Base-by-base conservation (phyloP, 1,140 invertebrate species). In the Drosophila sp. region DNA sequence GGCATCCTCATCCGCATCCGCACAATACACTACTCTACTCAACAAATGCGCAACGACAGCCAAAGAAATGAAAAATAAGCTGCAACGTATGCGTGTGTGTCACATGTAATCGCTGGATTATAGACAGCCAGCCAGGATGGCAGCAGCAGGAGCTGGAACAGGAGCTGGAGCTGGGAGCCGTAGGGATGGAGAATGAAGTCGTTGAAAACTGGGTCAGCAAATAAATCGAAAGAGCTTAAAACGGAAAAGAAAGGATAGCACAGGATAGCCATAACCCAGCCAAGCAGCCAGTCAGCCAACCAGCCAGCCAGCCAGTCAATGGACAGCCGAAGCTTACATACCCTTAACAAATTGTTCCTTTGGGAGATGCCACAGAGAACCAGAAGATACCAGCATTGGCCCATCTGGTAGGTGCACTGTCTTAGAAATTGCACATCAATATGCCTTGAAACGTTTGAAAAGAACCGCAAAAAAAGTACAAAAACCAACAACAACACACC, bases 41-140 rank as follows among this genome's bases (percentile, higher is more conserved):
- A 50, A 58, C 40, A 61, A 70, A 74, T 74, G 70, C 71, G 62
- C 60, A 76, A 72, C 80, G 80, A 80, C 81, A 85, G 66, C 61
- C 65, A 73, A 72, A 79, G 87, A 83, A 86, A 86, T 86, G 83
- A 86, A 87, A 85, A 86, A 87, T 86, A 86, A 87, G 79, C 83
- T 87, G 83, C 83, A 87, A 79, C 83, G 83, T 87, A 83, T 87
- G 83, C 76, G 83, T 86, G 83, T 86, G 83, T 86, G 83, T 86
- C 83, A 86, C 83, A 79, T 86, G 83, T 86, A 86, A 86, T 86
- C 83, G 85, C 79, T 68, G 83, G 83, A 87, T 89, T 87, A 87
- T 87, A 72, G 83, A 83, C 84, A 87, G 76, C 65, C 75, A 29
- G 56, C 54, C 27, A 41, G 32, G 11, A 25, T 32, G 60, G 40